These are phyloP conservation scores for Phalangium opilio DNA, from an alignment of 2,888 invertebrate genomes.

Conservation along the genomic window DNA sequence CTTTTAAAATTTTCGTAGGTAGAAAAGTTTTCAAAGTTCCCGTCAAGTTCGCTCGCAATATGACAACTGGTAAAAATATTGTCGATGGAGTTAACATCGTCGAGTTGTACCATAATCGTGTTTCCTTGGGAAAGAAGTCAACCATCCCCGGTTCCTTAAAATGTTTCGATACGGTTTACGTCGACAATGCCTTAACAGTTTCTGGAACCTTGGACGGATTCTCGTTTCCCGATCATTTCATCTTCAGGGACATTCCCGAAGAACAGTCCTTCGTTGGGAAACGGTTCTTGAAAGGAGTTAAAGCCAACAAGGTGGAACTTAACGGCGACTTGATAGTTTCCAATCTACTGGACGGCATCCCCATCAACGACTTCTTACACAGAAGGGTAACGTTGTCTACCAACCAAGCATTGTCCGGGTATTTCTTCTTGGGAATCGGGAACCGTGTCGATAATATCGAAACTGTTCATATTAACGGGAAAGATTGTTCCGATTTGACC, in stretches of 20 bases:
- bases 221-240: constrained; percentile 9
- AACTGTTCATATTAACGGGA: too few species aligned
- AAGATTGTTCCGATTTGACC: too few species aligned
- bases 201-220: constrained; percentile 8
- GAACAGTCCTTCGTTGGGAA: constrained; percentile 9
- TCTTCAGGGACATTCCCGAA: constrained; percentile 5
- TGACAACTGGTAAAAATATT: constrained; percentile 9
- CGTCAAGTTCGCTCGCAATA: constrained; percentile 3
- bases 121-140: constrained; percentile 4
- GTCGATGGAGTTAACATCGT: constrained; percentile 9
- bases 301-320: constrained; percentile 8
- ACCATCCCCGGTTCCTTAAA: constrained; percentile 4
- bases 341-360: constrained; percentile 6
- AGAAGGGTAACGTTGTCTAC: constrained; percentile 6
- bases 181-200: constrained; percentile 7
- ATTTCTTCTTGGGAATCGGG: constrained; percentile 6
- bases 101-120: constrained; percentile 6
- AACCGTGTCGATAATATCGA: neutral
- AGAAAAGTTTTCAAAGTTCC: constrained; percentile 7
- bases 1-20: constrained; percentile 4
- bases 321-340: constrained; percentile 4
- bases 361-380: constrained; percentile 6
- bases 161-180: constrained; percentile 8
- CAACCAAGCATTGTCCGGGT: constrained; percentile 9
- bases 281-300: constrained; percentile 4